A percentile compares a stretch with the other conserved stretches of the same genome.
Evolutionary conservation across 2,113 vertebrate genomes (phyloP).

Genomic region (Rhodinocichla rosea): DNA sequence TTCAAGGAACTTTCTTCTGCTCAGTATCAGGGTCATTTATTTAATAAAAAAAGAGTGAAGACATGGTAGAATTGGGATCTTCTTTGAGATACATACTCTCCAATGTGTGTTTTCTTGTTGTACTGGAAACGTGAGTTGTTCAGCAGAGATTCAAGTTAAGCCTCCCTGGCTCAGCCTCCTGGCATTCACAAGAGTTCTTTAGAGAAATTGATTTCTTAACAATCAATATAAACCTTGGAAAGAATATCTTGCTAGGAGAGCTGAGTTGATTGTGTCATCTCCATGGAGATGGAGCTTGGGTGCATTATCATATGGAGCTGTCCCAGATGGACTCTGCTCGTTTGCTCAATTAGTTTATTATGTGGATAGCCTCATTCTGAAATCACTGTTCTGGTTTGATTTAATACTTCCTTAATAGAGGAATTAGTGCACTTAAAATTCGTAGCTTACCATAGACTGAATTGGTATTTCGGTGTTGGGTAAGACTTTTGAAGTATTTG

Average conservation of each 20-base stretch:
- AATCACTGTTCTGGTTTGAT: neutral
- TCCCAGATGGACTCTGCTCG: neutral
- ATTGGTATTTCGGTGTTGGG: neutral
- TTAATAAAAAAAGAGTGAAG: neutral
- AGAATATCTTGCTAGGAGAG: neutral
- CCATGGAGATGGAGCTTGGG: neutral
- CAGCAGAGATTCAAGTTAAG: neutral
- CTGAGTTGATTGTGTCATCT: neutral
- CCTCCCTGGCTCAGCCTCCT: neutral
- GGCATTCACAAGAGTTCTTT: neutral
- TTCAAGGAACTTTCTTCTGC: neutral
- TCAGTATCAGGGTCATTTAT: neutral
- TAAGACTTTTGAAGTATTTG: neutral
- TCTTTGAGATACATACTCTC: neutral
- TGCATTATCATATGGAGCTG: neutral
- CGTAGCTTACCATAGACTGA: neutral
- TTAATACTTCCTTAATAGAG: neutral
- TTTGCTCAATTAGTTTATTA: neutral
- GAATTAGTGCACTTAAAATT: neutral
- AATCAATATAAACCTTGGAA: neutral
- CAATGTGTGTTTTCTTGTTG: neutral
- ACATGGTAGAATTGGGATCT: neutral
- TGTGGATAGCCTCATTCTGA: neutral
- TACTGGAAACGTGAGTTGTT: neutral
- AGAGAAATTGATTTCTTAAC: neutral